These are phyloP conservation scores for Melanaphis sacchari DNA, from an alignment of 1,140 invertebrate genomes.

Conservation along the genomic window DNA sequence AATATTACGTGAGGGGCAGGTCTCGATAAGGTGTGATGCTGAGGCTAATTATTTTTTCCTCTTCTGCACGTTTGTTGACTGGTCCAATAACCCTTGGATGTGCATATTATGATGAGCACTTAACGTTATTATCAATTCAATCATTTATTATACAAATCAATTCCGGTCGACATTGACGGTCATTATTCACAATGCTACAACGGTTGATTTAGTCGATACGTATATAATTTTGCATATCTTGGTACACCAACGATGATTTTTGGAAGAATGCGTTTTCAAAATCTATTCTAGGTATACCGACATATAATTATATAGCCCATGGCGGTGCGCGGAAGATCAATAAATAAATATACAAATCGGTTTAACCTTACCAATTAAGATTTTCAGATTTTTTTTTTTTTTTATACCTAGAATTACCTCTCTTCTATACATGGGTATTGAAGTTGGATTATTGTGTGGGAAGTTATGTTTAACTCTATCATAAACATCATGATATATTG, in stretches of 20 bases:
- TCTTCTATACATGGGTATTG: background rate
- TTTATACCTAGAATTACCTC: background rate
- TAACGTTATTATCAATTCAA: background rate
- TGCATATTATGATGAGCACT: background rate
- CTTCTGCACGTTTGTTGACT: background rate
- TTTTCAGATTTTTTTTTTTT: background rate
- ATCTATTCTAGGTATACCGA: background rate
- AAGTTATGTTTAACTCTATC: background rate
- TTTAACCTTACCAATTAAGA: background rate
- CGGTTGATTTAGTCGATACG: background rate
- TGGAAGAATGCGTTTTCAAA: background rate
- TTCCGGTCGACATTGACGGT: background rate
- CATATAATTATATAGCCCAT: background rate
- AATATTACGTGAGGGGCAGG: background rate
- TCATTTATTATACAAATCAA: background rate
- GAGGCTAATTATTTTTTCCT: background rate
- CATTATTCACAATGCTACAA: background rate
- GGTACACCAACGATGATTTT: background rate
- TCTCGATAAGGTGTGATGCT: constrained; percentile 10
- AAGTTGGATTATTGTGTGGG: background rate
- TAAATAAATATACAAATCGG: constrained; percentile 9
- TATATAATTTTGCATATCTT: background rate
- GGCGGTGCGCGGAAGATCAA: background rate
- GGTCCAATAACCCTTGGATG: background rate
- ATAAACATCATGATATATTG: background rate